Percentiles rank a stretch among this genome's conserved stretches.
These are phyloP conservation scores for Metopolophium dirhodum DNA, from an alignment of 1,140 invertebrate species.

Conservation along the genomic window DNA sequence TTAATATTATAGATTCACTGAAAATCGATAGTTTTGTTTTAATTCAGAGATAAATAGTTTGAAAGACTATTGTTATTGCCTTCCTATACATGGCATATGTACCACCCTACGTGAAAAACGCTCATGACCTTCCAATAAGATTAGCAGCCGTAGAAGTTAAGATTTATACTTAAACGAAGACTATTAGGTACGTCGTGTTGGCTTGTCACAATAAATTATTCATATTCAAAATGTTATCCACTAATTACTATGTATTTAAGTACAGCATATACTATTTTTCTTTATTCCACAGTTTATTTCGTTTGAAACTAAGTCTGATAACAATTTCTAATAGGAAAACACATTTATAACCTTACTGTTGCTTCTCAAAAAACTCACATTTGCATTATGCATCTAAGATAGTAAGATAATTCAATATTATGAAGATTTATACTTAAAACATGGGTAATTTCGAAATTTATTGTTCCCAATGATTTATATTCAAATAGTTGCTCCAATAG, in stretches of 20 bases:
- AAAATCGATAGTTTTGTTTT: neutral
- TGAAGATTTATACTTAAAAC: neutral
- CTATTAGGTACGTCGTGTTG: neutral
- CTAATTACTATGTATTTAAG: neutral
- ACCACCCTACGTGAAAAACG: neutral
- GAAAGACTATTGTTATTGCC: neutral
- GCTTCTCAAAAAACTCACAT: neutral
- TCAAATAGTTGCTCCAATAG: too few species aligned
- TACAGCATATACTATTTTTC: neutral
- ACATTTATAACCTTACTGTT: neutral
- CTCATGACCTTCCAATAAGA: conserved; percentile 19
- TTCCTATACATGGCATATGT: neutral
- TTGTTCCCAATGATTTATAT: neutral
- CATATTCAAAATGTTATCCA: neutral
- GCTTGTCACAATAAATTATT: neutral
- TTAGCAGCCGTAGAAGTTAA: conserved; percentile 13
- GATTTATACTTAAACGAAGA: neutral
- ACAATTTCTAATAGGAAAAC: neutral
- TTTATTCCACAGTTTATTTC: neutral
- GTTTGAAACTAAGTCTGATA: neutral
- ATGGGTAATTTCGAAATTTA: neutral
- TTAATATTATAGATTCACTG: neutral
- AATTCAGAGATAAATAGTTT: neutral
- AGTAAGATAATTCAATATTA: neutral
- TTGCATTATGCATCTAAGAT: neutral